A percentile compares a stretch with the other conserved stretches of the same genome.
Evolutionary conservation across 2,113 vertebrate genomes (phyloP).

Genomic region (Shinisaurus crocodilurus): DNA sequence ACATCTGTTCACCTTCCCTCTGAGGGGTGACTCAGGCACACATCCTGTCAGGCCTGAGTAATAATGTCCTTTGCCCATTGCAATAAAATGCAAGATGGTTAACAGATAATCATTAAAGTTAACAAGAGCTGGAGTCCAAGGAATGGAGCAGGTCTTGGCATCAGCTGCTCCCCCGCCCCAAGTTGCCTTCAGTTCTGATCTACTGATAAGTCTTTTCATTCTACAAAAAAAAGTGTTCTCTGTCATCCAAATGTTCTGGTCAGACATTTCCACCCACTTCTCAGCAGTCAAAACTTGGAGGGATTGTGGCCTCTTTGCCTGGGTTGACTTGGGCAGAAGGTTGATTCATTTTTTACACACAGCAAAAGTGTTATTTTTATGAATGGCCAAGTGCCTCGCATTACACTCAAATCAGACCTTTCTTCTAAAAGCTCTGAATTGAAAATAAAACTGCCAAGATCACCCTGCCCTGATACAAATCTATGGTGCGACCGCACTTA

Average conservation of each 20-base stretch:
- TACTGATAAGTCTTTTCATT: background rate
- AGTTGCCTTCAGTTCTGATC: background rate
- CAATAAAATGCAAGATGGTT: slow-evolving; percentile 53
- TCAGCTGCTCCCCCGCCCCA: background rate
- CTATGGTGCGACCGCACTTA: too few species aligned
- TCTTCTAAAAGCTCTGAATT: too few species aligned
- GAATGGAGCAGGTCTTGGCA: slow-evolving; percentile 32
- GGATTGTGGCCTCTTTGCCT: background rate
- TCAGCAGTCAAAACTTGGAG: background rate
- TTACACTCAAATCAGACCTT: too few species aligned
- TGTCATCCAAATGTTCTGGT: background rate
- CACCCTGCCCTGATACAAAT: too few species aligned
- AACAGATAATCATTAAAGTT: slow-evolving; percentile 16
- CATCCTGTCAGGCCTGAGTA: slow-evolving; percentile 55
- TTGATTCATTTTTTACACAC: background rate
- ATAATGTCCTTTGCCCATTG: slow-evolving; percentile 37
- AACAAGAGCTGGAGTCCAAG: slow-evolving; percentile 25
- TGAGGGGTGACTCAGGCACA: slow-evolving; percentile 40
- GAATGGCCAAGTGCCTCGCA: too few species aligned
- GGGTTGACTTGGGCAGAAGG: background rate
- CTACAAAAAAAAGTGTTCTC: background rate
- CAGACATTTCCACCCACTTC: background rate
- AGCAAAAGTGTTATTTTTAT: too few species aligned
- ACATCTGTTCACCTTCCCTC: slow-evolving; percentile 46
- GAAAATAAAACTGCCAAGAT: too few species aligned